Percentiles rank a stretch among this genome's conserved stretches.
Conservation (phyloP, 2,888 invertebrate species). For the Allygus modestus region DNA sequence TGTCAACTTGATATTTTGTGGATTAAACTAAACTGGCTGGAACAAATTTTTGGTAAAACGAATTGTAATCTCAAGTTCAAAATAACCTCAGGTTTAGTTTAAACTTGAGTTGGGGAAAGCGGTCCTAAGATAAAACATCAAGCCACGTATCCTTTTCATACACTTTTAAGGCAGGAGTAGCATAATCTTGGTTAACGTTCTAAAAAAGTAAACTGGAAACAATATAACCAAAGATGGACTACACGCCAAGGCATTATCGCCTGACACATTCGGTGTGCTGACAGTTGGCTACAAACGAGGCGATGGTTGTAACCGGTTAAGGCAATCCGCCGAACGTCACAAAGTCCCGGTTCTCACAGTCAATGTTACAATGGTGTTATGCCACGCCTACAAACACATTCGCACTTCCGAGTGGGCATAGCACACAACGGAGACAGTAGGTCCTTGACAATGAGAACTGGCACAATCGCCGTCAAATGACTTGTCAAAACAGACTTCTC, state of each 20-base stretch:
- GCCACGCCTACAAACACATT: constrained; percentile 28
- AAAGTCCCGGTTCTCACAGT: neutral
- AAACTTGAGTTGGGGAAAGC: no score
- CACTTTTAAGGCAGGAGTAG: neutral
- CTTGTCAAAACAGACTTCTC: neutral
- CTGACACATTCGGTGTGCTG: neutral
- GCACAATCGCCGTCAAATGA: neutral
- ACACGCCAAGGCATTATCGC: neutral
- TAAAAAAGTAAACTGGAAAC: neutral
- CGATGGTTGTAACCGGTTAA: neutral
- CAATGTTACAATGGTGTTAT: constrained; percentile 1
- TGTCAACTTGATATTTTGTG: no score
- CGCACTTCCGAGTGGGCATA: constrained; percentile 13
- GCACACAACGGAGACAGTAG: neutral
- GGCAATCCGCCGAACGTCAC: neutral
- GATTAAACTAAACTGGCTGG: no score
- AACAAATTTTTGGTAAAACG: no score
- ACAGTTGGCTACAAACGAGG: neutral
- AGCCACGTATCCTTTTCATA: no score
- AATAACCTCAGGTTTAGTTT: no score
- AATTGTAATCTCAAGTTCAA: no score
- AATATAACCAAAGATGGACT: neutral
- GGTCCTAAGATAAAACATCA: no score
- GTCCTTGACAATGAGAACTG: constrained; percentile 28
- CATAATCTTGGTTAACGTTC: neutral